Base-by-base conservation (phyloP, 2,888 invertebrate genomes). In the Luffia ferchaultella region DNA sequence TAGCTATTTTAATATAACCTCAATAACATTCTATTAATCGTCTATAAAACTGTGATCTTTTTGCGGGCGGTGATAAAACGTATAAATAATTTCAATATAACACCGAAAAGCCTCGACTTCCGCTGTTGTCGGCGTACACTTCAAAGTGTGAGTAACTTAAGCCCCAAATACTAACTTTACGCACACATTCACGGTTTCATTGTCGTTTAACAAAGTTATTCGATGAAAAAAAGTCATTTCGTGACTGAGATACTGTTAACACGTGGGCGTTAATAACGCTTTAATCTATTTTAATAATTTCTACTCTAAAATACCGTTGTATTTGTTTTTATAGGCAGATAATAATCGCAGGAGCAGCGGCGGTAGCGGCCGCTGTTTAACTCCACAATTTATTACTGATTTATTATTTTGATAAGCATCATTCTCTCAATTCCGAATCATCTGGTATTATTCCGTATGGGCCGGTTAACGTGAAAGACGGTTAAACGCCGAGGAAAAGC, bases 191-290 rank as follows among this genome's bases (percentile, higher is more conserved):
- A n/a, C n/a, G n/a, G n/a, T n/a, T n/a, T n/a, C n/a, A n/a, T n/a
- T n/a, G n/a, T n/a, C n/a, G n/a, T n/a, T n/a, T n/a, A n/a, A n/a
- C n/a, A n/a, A n/a, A n/a, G n/a, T n/a, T n/a, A n/a, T 30, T 30
- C 30, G 30, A 30, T 12, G 3, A 3, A 3, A 30, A 12, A 30
- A 12, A 30, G 30, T 30, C 30, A 12, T 30, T 30, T 12, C 30
- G 30, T 7, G 30, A 30, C 12, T 30, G 30, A 3, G 3, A 3
- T 12, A 7, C 30, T 30, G 30, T 12, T 12, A 30, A 30, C 18
- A 41, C 19, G 72, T 70, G 67, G 67, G 67, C 65, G 71, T 70
- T 68, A 68, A 71, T 72, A 67, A 67, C 62, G 60, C 12, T 12
- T 58, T 62, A 65, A 67, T 64, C 55, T 61, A 56, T 61, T 53